These are phyloP conservation scores for Theropithecus gelada DNA, from an alignment of 2,113 vertebrate genomes.

Conservation along the genomic window DNA sequence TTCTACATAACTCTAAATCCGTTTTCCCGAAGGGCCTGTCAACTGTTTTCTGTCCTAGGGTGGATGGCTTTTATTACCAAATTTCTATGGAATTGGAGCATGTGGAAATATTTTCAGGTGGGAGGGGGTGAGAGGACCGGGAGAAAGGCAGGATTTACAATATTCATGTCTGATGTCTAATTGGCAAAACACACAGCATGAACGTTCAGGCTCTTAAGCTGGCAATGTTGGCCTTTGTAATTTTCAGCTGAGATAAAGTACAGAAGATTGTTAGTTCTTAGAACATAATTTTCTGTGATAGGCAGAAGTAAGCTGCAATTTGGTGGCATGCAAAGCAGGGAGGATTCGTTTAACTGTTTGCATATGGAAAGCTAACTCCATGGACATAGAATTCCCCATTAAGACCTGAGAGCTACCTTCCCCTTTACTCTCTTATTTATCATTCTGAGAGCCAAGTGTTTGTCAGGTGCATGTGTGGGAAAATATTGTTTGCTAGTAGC, in stretches of 20 bases:
- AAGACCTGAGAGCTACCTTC: neutral
- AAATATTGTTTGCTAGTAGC: neutral
- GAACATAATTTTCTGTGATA: neutral
- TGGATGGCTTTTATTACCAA: neutral
- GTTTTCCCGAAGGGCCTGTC: neutral
- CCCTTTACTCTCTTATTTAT: neutral
- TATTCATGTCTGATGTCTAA: neutral
- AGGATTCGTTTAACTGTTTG: neutral
- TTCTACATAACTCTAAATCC: too few relatives aligned
- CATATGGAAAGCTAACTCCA: neutral
- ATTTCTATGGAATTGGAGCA: neutral
- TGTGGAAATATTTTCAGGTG: neutral
- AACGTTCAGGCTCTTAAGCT: neutral
- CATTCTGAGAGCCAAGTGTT: neutral
- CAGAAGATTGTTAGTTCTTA: slow-evolving; percentile 55
- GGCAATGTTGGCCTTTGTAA: neutral
- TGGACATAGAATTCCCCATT: neutral
- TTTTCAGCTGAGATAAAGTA: slow-evolving; percentile 38
- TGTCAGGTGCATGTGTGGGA: neutral
- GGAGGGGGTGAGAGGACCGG: accelerated
- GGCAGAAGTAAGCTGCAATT: slow-evolving; percentile 13
- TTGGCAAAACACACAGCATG: neutral
- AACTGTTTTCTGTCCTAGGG: neutral
- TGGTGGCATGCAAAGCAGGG: slow-evolving; percentile 1
- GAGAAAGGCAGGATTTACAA: slow-evolving; percentile 1